Evolutionary conservation across 2,113 vertebrate species (phyloP).

Genomic region (Oreocharis arfaki): DNA sequence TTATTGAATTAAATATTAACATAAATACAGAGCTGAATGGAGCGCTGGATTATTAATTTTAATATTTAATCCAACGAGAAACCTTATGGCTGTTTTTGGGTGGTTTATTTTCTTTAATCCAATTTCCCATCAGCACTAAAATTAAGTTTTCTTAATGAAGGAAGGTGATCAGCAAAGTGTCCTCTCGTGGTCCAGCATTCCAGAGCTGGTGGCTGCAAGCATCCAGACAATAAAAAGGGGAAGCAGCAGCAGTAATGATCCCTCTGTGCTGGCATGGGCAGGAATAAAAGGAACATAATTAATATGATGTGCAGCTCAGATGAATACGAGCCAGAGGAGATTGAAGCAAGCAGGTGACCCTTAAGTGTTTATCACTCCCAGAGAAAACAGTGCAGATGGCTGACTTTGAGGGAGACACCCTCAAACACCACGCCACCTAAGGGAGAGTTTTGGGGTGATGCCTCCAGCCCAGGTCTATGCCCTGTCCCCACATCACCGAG

Average conservation of each 20-base stretch:
- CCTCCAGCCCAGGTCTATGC: not conserved
- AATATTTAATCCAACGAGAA: conserved; percentile 62
- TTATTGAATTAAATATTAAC: conserved; percentile 73
- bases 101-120: conserved; percentile 34
- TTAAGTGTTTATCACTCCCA: not conserved
- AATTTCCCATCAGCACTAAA: conserved; percentile 15
- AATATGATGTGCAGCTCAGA: not conserved
- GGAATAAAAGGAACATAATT: not conserved
- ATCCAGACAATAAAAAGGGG: not conserved
- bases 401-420: not conserved
- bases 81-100: conserved; percentile 29
- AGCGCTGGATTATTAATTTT: conserved; percentile 63
- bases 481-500: not conserved
- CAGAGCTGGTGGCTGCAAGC: not conserved
- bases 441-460: not conserved
- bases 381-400: not conserved
- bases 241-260: not conserved
- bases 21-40: conserved; percentile 58
- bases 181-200: not conserved
- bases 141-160: conserved; percentile 47
- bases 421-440: not conserved
- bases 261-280: not conserved
- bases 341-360: not conserved
- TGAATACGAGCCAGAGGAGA: not conserved
- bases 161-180: not conserved